Evolutionary conservation across 2,113 vertebrate genomes (phyloP), one percentile per base, ranked within the genome.

Genomic region (Rafetus swinhoei): DNA sequence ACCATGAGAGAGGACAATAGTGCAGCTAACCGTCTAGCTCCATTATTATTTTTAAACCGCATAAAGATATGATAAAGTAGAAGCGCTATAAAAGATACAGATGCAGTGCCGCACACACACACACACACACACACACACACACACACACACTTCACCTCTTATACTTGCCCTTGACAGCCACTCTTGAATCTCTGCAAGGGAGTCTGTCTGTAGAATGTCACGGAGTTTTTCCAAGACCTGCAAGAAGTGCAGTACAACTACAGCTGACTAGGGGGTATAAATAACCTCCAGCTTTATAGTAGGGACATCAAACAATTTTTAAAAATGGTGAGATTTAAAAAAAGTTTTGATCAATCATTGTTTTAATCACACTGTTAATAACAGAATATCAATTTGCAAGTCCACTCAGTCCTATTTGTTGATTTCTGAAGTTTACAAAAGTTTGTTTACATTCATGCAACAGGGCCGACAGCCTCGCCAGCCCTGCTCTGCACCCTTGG

Each of bases 161-260:
- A 84, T 32, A 82, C 80, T 97, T 93, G 97, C 93, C 2, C 65
- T 94, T 60, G 95, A 11, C 21, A 98, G 59, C 98, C 97, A 97
- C 25, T 92, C 81, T 45, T 96, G 89, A 62, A 97, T 96, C 62
- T 96, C 91, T 3, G 60, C 79, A 90, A 98, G 81, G 0, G 97
- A 98, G 45, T 98, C 97, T 3, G 94, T 98, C 54, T 60, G 95
- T 39, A 98, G 82, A 90, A 96, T 89, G n/a, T 94, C 72, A 85
- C 95, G 89, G 77, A 98, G 94, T 88, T 97, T 97, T 81, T 89
- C 94, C 90, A 97, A 83, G 86, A 97, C 95, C 97, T 97, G 88
- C 81, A 57, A 86, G 83, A 93, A 25, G 25, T 80, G 89, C 10
- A 74, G 84, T 54, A 82, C 77, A 79, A 81, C 27, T 65, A 59